A percentile compares a stretch with the other conserved stretches of the same genome.
Conservation (phyloP, 2,113 vertebrate genomes). For the Megaptera novaeangliae region DNA sequence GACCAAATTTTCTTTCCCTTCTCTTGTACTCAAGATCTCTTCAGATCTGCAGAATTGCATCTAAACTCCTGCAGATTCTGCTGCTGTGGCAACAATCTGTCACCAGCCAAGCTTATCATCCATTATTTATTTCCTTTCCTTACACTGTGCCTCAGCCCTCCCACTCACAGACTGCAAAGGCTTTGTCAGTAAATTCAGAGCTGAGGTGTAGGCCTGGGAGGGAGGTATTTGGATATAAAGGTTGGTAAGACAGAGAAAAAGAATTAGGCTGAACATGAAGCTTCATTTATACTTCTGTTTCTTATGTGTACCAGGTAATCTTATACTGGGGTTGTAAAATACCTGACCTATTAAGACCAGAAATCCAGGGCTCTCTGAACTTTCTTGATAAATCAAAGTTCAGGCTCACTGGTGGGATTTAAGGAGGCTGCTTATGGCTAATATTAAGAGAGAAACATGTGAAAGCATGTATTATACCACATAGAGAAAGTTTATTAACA, state of each 20-base stretch:
- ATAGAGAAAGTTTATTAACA: not conserved
- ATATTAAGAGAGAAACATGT: not conserved
- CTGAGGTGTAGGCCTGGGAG: not conserved
- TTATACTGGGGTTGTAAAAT: not conserved
- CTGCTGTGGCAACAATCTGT: slow-evolving; percentile 59
- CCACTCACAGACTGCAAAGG: not conserved
- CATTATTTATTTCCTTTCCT: slow-evolving; percentile 70
- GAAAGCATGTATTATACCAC: not conserved
- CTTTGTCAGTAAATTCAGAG: not conserved
- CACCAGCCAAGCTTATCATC: slow-evolving; percentile 64
- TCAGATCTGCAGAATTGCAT: slow-evolving; percentile 7
- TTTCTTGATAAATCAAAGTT: not conserved
- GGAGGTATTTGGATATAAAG: not conserved
- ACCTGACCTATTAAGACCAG: not conserved
- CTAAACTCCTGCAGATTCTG: slow-evolving; percentile 32
- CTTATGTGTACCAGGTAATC: not conserved
- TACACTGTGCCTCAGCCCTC: not conserved
- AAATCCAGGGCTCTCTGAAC: not conserved
- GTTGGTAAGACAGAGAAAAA: not conserved
- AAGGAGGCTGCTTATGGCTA: not conserved
- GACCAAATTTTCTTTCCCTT: not conserved
- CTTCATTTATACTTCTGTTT: slow-evolving; percentile 1
- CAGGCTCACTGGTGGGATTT: not conserved
- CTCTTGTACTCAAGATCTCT: not conserved
- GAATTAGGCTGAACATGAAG: not conserved